These are phyloP conservation scores for Toxonevra muliebris DNA, from an alignment of 2,888 invertebrate species.

Conservation along the genomic window DNA sequence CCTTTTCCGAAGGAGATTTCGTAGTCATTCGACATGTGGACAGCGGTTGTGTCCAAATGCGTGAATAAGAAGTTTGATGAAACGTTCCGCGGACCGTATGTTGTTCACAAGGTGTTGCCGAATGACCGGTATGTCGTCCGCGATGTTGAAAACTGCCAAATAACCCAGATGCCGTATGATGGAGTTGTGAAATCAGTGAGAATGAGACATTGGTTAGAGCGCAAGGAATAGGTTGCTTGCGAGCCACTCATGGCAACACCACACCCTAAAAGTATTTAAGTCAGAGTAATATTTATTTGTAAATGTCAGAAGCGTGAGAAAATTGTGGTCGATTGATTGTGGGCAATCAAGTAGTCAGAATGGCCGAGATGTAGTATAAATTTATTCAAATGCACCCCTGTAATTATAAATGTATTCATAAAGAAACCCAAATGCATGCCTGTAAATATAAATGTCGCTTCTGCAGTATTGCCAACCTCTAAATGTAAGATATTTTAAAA, in stretches of 20 bases:
- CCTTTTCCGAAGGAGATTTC: slow-evolving; percentile 3
- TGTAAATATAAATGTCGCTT: too few species aligned
- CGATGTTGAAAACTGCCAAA: slow-evolving; percentile 11
- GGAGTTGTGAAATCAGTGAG: slow-evolving; percentile 26
- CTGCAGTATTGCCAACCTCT: too few species aligned
- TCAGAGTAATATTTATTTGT: too few species aligned
- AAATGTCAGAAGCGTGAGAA: too few species aligned
- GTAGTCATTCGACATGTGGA: slow-evolving; percentile 12
- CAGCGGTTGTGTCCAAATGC: neutral
- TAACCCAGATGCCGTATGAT: slow-evolving; percentile 23
- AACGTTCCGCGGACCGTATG: slow-evolving; percentile 17
- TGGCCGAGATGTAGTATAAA: slow-evolving; percentile 33
- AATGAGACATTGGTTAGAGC: slow-evolving; percentile 20
- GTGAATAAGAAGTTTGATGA: slow-evolving; percentile 1
- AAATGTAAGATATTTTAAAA: too few species aligned
- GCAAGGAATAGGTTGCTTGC: too few species aligned
- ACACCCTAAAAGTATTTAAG: too few species aligned
- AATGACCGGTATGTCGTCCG: slow-evolving; percentile 16
- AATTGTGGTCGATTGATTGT: slow-evolving; percentile 22
- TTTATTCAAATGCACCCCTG: too few species aligned
- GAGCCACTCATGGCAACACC: too few species aligned
- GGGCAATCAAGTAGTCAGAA: slow-evolving; percentile 26
- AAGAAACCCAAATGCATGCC: too few species aligned
- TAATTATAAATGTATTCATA: too few species aligned
- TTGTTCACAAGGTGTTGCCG: slow-evolving; percentile 13